A percentile compares a stretch with the other conserved stretches of the same genome.
Conservation (phyloP, 2,113 vertebrate genomes). For the Crotalus helleri region DNA sequence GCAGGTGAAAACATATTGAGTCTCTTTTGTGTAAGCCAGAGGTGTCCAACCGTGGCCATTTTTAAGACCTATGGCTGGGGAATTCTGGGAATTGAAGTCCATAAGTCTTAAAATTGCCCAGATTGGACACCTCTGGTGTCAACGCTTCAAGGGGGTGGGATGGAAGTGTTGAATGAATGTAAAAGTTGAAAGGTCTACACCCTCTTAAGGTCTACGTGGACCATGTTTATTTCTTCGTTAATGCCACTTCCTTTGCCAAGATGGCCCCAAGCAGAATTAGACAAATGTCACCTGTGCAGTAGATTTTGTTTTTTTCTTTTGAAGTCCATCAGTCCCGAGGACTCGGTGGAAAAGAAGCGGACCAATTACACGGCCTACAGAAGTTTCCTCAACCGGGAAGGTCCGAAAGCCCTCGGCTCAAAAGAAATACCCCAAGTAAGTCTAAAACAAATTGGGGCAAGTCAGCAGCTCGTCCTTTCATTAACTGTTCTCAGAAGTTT, state of each 20-base stretch:
- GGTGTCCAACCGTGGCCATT: no score
- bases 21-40: not conserved
- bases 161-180: not conserved
- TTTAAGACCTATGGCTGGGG: no score
- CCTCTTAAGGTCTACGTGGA: rapidly evolving
- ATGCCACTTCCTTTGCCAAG: not conserved
- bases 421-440: slow-evolving; percentile 90
- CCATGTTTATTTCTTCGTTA: not conserved
- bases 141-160: not conserved
- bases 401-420: slow-evolving; percentile 92
- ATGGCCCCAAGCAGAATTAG: not conserved
- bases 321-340: slow-evolving; percentile 79
- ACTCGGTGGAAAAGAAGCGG: slow-evolving; percentile 80
- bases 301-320: not conserved
- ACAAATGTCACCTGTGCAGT: slow-evolving; percentile 21
- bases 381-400: slow-evolving; percentile 92
- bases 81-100: no score
- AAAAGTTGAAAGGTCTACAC: not conserved
- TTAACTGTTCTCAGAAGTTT: not conserved
- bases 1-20: not conserved
- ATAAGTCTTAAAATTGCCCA: no score
- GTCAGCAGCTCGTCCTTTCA: rapidly evolving
- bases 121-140: not conserved
- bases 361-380: slow-evolving; percentile 83
- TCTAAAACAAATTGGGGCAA: no score